A percentile compares a stretch with the other conserved stretches of the same genome.
Evolutionary conservation across 2,113 vertebrate genomes (phyloP).

Genomic region (Cryptomyrus ogoouensis): DNA sequence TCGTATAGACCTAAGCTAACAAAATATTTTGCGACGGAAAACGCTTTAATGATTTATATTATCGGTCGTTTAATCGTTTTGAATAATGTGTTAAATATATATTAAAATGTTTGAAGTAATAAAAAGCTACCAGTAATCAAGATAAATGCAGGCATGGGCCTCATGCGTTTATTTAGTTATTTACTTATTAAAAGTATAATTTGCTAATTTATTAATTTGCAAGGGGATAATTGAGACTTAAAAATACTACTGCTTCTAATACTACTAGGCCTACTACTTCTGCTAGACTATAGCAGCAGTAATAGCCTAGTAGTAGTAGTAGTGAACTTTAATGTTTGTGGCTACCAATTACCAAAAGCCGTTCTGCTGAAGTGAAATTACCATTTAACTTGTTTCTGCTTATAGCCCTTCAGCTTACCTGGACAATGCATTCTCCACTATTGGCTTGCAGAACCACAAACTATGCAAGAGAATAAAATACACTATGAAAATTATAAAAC

Average conservation of each 20-base stretch:
- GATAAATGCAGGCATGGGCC: background rate
- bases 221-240: background rate
- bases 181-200: background rate
- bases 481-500: background rate
- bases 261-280: background rate
- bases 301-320: background rate
- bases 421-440: background rate
- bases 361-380: background rate
- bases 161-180: background rate
- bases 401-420: background rate
- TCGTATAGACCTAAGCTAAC: background rate
- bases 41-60: background rate
- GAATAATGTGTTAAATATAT: background rate
- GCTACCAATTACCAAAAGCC: background rate
- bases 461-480: background rate
- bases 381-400: background rate
- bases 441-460: background rate
- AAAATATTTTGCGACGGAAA: background rate
- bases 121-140: background rate
- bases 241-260: background rate
- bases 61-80: background rate
- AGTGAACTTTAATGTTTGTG: background rate
- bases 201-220: background rate
- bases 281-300: background rate
- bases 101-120: background rate